These are phyloP conservation scores for Phocoena phocoena DNA, from an alignment of 2,113 vertebrate genomes.

Conservation along the genomic window DNA sequence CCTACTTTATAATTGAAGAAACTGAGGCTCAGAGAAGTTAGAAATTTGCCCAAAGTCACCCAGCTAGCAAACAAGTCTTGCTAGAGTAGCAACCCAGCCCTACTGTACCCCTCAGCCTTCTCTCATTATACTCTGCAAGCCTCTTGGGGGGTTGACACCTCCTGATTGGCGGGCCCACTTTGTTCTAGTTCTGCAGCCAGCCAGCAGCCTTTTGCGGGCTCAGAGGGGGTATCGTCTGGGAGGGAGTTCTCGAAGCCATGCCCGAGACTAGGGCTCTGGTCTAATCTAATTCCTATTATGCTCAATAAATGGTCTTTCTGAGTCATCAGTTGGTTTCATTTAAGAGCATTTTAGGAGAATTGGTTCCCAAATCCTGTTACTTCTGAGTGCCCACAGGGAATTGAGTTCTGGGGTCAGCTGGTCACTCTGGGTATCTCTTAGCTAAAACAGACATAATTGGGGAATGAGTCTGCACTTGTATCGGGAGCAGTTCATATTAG, in stretches of 20 bases:
- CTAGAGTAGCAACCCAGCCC: neutral
- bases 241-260: neutral
- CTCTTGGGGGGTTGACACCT: neutral
- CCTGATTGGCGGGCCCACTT: fast-evolving
- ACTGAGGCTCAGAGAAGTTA: neutral
- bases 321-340: neutral
- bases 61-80: neutral
- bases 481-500: neutral
- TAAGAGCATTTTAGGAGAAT: neutral
- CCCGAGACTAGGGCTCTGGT: neutral
- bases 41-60: neutral
- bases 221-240: neutral
- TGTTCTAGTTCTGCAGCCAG: neutral
- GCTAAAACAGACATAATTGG: neutral
- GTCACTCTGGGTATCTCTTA: neutral
- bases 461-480: neutral
- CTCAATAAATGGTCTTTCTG: neutral
- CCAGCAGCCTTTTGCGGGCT: neutral
- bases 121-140: neutral
- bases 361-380: constrained; percentile 1
- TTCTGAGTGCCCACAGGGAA: neutral
- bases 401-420: neutral
- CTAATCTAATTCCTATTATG: neutral
- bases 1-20: neutral
- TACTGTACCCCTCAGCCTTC: neutral